A percentile compares a stretch with the other conserved stretches of the same genome.
These are phyloP conservation scores for Xanthia togata DNA, from an alignment of 2,888 invertebrate genomes.

Conservation along the genomic window DNA sequence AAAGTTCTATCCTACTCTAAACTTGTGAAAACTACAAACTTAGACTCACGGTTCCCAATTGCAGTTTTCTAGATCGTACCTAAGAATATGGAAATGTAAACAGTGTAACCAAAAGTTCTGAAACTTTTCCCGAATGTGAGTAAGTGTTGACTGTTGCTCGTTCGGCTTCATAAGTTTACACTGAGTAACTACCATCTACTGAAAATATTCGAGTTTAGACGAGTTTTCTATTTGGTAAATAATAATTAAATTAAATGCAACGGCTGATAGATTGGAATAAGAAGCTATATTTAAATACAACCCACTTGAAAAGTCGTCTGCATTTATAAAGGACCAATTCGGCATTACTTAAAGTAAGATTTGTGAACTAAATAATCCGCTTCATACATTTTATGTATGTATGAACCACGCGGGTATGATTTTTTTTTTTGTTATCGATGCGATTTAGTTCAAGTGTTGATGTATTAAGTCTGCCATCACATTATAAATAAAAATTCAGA, in stretches of 20 bases:
- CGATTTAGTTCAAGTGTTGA: neutral
- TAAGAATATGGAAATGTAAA: neutral
- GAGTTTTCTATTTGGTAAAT: neutral
- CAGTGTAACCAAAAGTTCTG: constrained; percentile 13
- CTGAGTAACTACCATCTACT: neutral
- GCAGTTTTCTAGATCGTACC: neutral
- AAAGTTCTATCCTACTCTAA: neutral
- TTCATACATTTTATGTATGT: neutral
- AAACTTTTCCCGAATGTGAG: constrained; percentile 16
- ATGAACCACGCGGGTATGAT: neutral
- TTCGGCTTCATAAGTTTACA: neutral
- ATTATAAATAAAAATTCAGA: constrained; percentile 10
- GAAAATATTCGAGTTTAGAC: neutral
- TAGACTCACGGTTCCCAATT: neutral
- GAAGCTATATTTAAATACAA: neutral
- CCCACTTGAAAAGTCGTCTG: neutral
- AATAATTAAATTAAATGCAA: neutral
- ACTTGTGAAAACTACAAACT: constrained; percentile 4
- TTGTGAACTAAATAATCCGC: neutral
- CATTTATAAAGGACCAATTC: neutral
- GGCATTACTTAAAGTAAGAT: neutral
- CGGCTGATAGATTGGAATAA: neutral
- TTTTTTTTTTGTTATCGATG: too few relatives aligned
- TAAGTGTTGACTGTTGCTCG: constrained; percentile 14
- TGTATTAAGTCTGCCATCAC: constrained; percentile 1